phyloP scores from a whole-genome alignment of 2,113 vertebrate genomes.

The human region GRCh38 chrX:78169501-78170000 shows the following conservation, averaged over 20 bases:
- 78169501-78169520: background rate
- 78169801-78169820: background rate
- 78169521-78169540: background rate
- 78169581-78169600: background rate
- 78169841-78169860: background rate
- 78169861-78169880: background rate
- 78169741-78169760: background rate
- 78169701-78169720: conserved; percentile 2
- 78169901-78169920: conserved; percentile 3
- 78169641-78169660: conserved; percentile 1
- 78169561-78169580: background rate
- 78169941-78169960: conserved; percentile 35
- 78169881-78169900: conserved; percentile 16
- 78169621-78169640: background rate
- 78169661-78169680: background rate
- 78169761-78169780: background rate
- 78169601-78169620: conserved; percentile 26
- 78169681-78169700: background rate
- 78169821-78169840: conserved; percentile 16
- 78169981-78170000: conserved; percentile 79
- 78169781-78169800: conserved; percentile 24
- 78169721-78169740: background rate
- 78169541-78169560: background rate
- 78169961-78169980: background rate
- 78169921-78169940: background rate